Evolutionary conservation across 2,888 invertebrate genomes (phyloP), one percentile per base, ranked within the genome.

Genomic region (Erpobdella octoculata): DNA sequence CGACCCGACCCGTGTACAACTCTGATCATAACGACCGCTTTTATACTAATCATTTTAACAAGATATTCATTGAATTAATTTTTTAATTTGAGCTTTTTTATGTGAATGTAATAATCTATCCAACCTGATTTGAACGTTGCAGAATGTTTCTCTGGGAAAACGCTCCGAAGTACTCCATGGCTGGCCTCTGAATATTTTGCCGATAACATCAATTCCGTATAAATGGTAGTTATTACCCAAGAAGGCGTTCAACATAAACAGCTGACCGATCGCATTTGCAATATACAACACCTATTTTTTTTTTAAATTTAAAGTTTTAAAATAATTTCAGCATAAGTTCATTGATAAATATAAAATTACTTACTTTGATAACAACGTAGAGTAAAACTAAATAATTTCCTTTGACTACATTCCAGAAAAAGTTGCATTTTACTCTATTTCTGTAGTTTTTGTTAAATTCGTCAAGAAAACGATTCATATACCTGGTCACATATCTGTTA

Each of bases 301-400:
- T n/a, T n/a, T n/a, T n/a, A n/a, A n/a, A n/a, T n/a, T n/a, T n/a
- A n/a, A n/a, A n/a, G n/a, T n/a, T n/a, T n/a, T n/a, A n/a, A n/a
- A n/a, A n/a, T n/a, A n/a, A n/a, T n/a, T n/a, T n/a, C n/a, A n/a
- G n/a, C n/a, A n/a, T n/a, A n/a, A n/a, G n/a, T n/a, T n/a, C n/a
- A n/a, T n/a, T n/a, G n/a, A n/a, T n/a, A n/a, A n/a, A n/a, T n/a
- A n/a, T n/a, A n/a, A n/a, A n/a, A n/a, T n/a, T n/a, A 53, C 28
- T n/a, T 8, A 71, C 53, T 67, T 74, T 74, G 31, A 74, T 64
- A 58, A 69, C 79, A 76, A 84, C 78, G 76, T 85, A 85, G 62
- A 85, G 79, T 15, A 81, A 78, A n/a, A 83, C 81, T 33, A 85
- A 80, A 75, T 84, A 85, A 74, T 84, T 84, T 37, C 85, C 85